Evolutionary conservation across 2,797 vertebrate species (phyloP), one percentile per base, ranked within the genome.

Genomic region (Tamandua tetradactyla): DNA sequence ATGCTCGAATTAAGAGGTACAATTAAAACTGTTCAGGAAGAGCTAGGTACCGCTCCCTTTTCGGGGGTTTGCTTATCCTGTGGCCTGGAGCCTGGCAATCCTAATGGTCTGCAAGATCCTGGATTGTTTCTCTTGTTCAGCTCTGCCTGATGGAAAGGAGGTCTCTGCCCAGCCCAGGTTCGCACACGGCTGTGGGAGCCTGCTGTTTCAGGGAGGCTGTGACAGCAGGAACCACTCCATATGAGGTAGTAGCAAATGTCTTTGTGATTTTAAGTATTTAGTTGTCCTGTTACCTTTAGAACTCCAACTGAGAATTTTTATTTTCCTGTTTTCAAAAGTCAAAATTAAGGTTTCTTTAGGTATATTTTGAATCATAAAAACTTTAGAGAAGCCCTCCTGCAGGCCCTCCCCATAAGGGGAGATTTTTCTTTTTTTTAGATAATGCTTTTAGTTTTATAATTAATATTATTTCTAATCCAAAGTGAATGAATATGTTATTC

Each of bases 371-470:
- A 27, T 82, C 59, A 32, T 81, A 76, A 86, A 79, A 62, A 18
- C 44, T 86, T 42, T n/a, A 82, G 68, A 75, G 52, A 83, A 66
- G 82, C 10, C 49, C 13, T 5, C 49, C 49, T 52, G 49, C 17
- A 13, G 14, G 20, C 17, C 52, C 17, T 55, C n/a, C 62, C 49
- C 9, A 12, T 57, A 66, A 90, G 59, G 22, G 9, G 69, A 18
- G 52, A 40, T 71, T 9, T 35, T 14, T 37, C 5, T 71, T 71
- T 66, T 61, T 87, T 81, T 62, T n/a, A 81, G 75, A 9, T 72
- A 64, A 22, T 93, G 69, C 30, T 87, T 94, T 90, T 96, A 75
- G 18, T 71, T 69, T 85, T 87, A 40, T 75, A 76, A 69, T 13
- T 80, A 69, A 69, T 14, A 89, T n/a, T 92, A 75, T 13, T 57